phyloP scores from a whole-genome alignment of 2,888 invertebrate species.

The Podabrus alpinus region DNA sequence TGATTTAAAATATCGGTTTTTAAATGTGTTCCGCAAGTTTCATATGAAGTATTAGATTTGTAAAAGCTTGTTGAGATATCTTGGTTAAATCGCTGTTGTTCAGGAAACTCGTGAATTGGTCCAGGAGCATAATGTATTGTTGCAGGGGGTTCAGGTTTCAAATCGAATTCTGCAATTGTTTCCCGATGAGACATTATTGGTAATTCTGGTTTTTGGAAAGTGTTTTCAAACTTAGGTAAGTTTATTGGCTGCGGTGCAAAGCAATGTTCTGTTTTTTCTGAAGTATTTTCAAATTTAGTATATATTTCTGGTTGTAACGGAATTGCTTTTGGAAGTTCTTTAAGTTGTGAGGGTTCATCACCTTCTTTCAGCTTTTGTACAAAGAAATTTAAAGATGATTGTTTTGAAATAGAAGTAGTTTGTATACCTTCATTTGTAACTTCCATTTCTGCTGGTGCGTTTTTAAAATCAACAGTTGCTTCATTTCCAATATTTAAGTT shows the following conservation, averaged over 20 bases:
- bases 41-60: neutral
- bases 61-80: neutral
- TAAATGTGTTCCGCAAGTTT: neutral
- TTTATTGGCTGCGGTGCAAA: neutral
- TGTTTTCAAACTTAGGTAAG: neutral
- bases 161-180: constrained; percentile 57
- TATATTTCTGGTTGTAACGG: constrained; percentile 53
- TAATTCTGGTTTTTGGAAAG: neutral
- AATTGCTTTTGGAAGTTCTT: constrained; percentile 47
- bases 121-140: constrained; percentile 69
- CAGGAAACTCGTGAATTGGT: neutral
- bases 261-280: constrained; percentile 44
- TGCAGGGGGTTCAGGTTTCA: constrained; percentile 72
- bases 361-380: constrained; percentile 65
- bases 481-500: neutral
- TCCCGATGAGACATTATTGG: constrained; percentile 15
- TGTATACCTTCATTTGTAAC: constrained; percentile 54
- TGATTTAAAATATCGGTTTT: neutral
- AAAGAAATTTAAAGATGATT: constrained; percentile 69
- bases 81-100: neutral
- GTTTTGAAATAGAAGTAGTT: constrained; percentile 64
- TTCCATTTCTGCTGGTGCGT: constrained; percentile 26
- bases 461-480: neutral
- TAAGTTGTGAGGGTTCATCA: constrained; percentile 53
- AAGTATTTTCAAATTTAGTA: constrained; percentile 52